Evolutionary conservation across 2,113 vertebrate species (phyloP).

Genomic region (Anolis sagrei): DNA sequence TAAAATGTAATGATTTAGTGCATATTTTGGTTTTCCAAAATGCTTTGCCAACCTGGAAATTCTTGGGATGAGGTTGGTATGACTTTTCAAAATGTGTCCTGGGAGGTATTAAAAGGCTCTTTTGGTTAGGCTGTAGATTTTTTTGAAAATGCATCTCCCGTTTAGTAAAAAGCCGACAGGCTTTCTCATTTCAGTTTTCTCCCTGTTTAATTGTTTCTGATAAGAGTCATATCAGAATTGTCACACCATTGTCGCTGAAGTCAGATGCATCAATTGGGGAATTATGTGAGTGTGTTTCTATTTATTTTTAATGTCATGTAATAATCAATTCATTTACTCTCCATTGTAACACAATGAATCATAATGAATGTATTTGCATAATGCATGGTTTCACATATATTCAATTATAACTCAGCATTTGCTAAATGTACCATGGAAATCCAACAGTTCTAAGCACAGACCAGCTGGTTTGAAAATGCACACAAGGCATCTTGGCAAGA

Average conservation of each 20-base stretch:
- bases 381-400: conserved; percentile 73
- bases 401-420: conserved; percentile 76
- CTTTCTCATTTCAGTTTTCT: not conserved
- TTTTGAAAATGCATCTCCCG: not conserved
- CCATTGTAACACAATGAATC: conserved; percentile 74
- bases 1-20: too few relatives aligned
- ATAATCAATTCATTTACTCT: conserved; percentile 79
- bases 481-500: not conserved
- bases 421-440: conserved; percentile 80
- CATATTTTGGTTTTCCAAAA: too few relatives aligned
- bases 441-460: conserved; percentile 64
- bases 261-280: conserved; percentile 58
- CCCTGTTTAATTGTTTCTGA: conserved; percentile 12
- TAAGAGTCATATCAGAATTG: not conserved
- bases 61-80: too few relatives aligned
- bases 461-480: conserved; percentile 34
- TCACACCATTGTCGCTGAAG: conserved; percentile 31
- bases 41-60: too few relatives aligned
- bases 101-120: too few relatives aligned
- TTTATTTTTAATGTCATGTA: conserved; percentile 79
- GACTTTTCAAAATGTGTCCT: too few relatives aligned
- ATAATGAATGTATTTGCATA: conserved; percentile 80
- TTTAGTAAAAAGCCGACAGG: not conserved
- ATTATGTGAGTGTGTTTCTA: conserved; percentile 68
- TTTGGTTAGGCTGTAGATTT: too few relatives aligned